These are phyloP conservation scores for Drosophila elegans DNA, from an alignment of 1,140 invertebrate species.

Conservation along the genomic window DNA sequence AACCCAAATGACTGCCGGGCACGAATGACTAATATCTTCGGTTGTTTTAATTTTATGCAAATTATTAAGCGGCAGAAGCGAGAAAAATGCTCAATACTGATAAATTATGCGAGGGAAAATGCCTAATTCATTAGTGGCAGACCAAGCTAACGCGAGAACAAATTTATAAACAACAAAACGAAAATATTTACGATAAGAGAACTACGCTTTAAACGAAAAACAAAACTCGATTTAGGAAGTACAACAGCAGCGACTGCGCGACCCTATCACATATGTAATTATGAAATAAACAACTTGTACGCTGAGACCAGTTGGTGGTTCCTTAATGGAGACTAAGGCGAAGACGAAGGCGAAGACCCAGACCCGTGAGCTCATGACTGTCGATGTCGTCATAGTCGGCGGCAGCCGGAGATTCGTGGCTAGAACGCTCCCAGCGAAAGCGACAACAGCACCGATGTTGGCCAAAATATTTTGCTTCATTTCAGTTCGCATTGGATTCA, in stretches of 20 bases:
- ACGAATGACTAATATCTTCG: slow-evolving; percentile 19
- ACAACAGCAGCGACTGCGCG: neutral
- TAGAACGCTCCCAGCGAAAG: slow-evolving; percentile 4
- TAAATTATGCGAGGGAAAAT: slow-evolving; percentile 43
- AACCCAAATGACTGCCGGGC: slow-evolving; percentile 17
- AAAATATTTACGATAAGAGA: slow-evolving; percentile 9
- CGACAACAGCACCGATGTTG: slow-evolving; percentile 58
- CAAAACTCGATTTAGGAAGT: slow-evolving; percentile 23
- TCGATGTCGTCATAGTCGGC: slow-evolving; percentile 67
- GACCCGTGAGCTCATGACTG: slow-evolving; percentile 61
- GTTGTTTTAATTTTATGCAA: slow-evolving; percentile 32
- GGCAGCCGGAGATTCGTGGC: slow-evolving; percentile 29
- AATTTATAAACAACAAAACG: slow-evolving; percentile 53
- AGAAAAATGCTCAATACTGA: slow-evolving; percentile 21
- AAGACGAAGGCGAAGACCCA: neutral
- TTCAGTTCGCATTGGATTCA: slow-evolving; percentile 66
- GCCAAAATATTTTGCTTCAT: slow-evolving; percentile 44
- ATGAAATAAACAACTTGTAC: slow-evolving; percentile 12
- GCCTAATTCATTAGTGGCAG: slow-evolving; percentile 59
- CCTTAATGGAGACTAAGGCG: neutral
- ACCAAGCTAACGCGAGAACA: slow-evolving; percentile 35
- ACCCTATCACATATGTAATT: slow-evolving; percentile 7
- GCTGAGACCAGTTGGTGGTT: slow-evolving; percentile 23
- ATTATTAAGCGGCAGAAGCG: slow-evolving; percentile 13
- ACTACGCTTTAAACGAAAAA: slow-evolving; percentile 6